A percentile compares a stretch with the other conserved stretches of the same genome.
Conservation (phyloP, 2,113 vertebrate species). For the Garra rufa region DNA sequence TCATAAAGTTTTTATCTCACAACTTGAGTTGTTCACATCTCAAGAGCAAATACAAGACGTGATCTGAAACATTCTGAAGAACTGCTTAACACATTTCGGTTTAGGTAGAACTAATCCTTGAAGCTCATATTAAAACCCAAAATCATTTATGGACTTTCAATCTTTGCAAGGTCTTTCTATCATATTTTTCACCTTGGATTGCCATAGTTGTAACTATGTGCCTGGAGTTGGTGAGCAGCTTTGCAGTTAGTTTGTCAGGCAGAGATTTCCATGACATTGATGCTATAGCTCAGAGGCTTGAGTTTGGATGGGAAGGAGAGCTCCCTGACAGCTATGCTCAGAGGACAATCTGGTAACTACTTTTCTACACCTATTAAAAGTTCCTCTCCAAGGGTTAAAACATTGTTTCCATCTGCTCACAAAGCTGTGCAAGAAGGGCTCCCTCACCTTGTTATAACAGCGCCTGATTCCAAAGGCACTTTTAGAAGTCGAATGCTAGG, state of each 20-base stretch:
- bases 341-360: constrained; percentile 36
- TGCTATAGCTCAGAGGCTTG: background rate
- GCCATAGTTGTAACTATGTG: background rate
- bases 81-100: background rate
- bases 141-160: constrained; percentile 6
- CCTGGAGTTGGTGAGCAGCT: constrained; percentile 10
- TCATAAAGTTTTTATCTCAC: background rate
- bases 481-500: constrained; percentile 1
- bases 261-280: constrained; percentile 38
- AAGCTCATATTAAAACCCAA: background rate
- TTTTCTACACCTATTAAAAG: constrained; percentile 54
- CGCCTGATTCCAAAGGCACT: constrained; percentile 29
- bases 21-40: background rate
- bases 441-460: constrained; percentile 42
- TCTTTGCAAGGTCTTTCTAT: background rate
- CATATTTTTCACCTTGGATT: constrained; percentile 17
- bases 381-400: constrained; percentile 37
- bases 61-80: background rate
- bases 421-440: constrained; percentile 14
- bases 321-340: constrained; percentile 46
- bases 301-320: constrained; percentile 12
- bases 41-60: background rate
- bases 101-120: background rate
- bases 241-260: constrained; percentile 29
- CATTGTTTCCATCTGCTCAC: constrained; percentile 33